Conservation (phyloP, 2,113 vertebrate species). For the Oenanthe melanoleuca region DNA sequence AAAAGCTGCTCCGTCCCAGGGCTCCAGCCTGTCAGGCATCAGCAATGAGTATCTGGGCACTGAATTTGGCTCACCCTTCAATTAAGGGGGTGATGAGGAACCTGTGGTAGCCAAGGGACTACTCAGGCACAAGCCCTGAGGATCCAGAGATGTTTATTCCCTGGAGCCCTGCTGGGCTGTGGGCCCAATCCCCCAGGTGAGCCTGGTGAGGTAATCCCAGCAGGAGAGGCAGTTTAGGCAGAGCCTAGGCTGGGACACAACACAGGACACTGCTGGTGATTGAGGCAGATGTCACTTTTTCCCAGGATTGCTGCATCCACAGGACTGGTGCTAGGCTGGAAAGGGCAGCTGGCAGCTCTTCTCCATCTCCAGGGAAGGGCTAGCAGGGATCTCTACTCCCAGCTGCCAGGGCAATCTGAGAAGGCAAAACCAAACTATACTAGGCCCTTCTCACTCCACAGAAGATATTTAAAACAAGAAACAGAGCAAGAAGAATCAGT, state of each 20-base stretch:
- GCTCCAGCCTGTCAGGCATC: neutral
- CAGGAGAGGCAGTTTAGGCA: neutral
- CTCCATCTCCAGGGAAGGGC: neutral
- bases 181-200: accelerated
- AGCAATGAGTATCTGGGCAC: neutral
- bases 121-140: accelerated
- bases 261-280: accelerated
- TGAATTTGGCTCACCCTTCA: accelerated
- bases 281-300: neutral
- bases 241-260: neutral
- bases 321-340: neutral
- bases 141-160: accelerated
- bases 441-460: neutral
- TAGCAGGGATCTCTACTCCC: neutral
- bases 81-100: neutral
- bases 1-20: neutral
- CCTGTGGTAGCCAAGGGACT: neutral
- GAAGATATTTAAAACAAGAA: neutral
- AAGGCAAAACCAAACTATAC: neutral
- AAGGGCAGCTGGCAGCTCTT: no score
- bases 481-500: neutral
- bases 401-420: neutral
- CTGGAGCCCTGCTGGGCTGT: neutral
- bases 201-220: neutral
- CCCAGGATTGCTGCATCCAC: accelerated